Evolutionary conservation across 2,797 vertebrate genomes (phyloP), one percentile per base, ranked within the genome.

Genomic region (Percopsis omiscomaycus): DNA sequence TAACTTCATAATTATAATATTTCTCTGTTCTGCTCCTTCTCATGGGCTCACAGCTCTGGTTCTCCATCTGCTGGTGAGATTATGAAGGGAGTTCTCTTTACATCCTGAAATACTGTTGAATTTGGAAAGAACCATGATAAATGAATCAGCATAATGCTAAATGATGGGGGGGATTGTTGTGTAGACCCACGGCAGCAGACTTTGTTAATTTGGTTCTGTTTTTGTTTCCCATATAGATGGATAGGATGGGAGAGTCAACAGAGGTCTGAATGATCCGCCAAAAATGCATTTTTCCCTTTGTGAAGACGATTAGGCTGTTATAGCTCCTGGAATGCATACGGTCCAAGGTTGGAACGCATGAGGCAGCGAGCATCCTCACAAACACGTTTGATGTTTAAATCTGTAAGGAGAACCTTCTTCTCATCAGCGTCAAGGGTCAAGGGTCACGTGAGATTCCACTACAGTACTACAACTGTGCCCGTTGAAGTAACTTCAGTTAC

Each of bases 401-500:
- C 47, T 66, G 10, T 27, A 49, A 4, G 1, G 14, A 16, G 12
- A 29, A 46, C 22, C 29, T 61, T 64, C 56, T 59, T 74, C 55
- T 79, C 73, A 74, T 82, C 70, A 69, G 62, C 29, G 12, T n/a
- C 42, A 49, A n/a, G 75, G 75, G 80, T 78, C 81, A 85, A 84
- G 81, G 72, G 83, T 51, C 63, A 65, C 5, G 16, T 22, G n/a
- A 46, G n/a, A 67, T 55, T 10, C 14, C 61, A 72, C 27, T 9
- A 16, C 45, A 15, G 72, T 68, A 59, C 77, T 59, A 65, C 78
- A 84, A 53, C 32, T 8, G n/a, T n/a, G 30, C 59, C 71, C 71
- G 82, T 78, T 68, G 68, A 83, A 80, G 75, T 87, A 71, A 73
- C 64, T 61, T 50, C 71, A 45, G 92, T 91, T 89, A 64, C 75